Percentiles rank a stretch among this genome's conserved stretches.
Conservation (phyloP, 1,140 invertebrate genomes). For the Linepithema humile region DNA sequence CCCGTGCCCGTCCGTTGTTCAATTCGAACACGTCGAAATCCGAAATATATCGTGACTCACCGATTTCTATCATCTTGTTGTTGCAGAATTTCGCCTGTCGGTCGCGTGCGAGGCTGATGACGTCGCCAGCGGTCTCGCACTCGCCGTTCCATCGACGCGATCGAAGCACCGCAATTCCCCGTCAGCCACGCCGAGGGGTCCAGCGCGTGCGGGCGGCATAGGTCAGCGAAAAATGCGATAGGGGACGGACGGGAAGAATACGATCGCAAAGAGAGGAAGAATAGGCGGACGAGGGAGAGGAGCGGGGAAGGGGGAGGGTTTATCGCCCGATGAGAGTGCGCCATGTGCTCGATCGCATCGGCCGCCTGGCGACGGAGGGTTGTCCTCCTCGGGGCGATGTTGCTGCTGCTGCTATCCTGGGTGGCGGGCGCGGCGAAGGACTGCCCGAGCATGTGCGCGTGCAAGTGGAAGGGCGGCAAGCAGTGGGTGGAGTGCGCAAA, state of each 20-base stretch:
- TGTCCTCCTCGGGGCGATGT: slow-evolving; percentile 60
- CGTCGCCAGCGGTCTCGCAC: not conserved
- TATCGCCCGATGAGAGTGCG: slow-evolving; percentile 51
- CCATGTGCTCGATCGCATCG: slow-evolving; percentile 64
- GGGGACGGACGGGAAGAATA: not conserved
- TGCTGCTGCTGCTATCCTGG: slow-evolving; percentile 61
- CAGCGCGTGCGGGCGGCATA: not conserved
- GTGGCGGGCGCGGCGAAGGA: slow-evolving; percentile 35
- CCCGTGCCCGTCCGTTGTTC: too few relatives aligned
- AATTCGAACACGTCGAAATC: not conserved
- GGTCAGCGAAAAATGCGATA: slow-evolving; percentile 21
- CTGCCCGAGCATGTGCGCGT: slow-evolving; percentile 91
- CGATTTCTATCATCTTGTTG: slow-evolving; percentile 8
- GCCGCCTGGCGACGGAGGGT: slow-evolving; percentile 64
- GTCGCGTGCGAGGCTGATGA: slow-evolving; percentile 23
- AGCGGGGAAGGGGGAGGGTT: not conserved
- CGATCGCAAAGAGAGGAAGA: not conserved
- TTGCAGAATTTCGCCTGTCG: slow-evolving; percentile 27
- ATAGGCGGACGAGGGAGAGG: too few relatives aligned
- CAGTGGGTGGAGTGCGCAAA: slow-evolving; percentile 94
- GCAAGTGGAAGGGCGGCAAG: slow-evolving; percentile 97
- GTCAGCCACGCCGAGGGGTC: slow-evolving; percentile 29
- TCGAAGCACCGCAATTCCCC: slow-evolving; percentile 27
- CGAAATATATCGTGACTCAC: not conserved
- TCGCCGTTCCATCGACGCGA: slow-evolving; percentile 6